Conservation (phyloP, 2,797 vertebrate genomes). For the Sciurus carolinensis region DNA sequence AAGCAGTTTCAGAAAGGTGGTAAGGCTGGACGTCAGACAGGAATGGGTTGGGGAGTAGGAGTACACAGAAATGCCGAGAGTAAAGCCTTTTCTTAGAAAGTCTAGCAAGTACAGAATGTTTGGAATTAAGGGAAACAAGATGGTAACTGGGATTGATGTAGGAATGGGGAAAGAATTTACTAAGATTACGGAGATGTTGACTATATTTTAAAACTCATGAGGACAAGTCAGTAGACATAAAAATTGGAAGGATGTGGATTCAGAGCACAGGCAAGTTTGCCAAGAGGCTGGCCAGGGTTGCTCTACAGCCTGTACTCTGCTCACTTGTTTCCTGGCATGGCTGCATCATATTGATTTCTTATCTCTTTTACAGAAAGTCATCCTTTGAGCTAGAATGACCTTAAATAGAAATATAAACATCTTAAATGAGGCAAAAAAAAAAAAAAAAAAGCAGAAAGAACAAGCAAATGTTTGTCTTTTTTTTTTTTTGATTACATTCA, state of each 20-base stretch:
- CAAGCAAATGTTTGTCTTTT: background rate
- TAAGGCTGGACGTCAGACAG: background rate
- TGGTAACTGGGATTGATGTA: background rate
- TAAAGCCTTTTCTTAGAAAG: background rate
- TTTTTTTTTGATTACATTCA: background rate
- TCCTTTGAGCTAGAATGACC: background rate
- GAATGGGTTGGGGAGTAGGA: background rate
- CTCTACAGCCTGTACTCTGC: background rate
- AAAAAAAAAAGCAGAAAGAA: background rate
- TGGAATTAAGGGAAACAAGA: background rate
- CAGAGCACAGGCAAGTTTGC: background rate
- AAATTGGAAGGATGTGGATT: background rate
- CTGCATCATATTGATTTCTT: background rate
- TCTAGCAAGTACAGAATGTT: background rate
- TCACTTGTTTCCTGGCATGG: background rate
- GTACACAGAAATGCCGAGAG: background rate
- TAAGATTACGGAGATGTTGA: background rate
- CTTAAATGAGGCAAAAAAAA: background rate
- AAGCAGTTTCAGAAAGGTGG: background rate
- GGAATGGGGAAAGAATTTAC: background rate
- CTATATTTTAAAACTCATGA: background rate
- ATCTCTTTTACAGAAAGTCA: background rate
- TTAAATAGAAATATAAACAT: background rate
- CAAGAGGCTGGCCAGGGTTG: background rate
- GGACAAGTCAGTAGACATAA: background rate